A percentile compares a stretch with the other conserved stretches of the same genome.
phyloP scores from a whole-genome alignment of 2,113 vertebrate genomes.

The Gasterosteus aculeatus region DNA sequence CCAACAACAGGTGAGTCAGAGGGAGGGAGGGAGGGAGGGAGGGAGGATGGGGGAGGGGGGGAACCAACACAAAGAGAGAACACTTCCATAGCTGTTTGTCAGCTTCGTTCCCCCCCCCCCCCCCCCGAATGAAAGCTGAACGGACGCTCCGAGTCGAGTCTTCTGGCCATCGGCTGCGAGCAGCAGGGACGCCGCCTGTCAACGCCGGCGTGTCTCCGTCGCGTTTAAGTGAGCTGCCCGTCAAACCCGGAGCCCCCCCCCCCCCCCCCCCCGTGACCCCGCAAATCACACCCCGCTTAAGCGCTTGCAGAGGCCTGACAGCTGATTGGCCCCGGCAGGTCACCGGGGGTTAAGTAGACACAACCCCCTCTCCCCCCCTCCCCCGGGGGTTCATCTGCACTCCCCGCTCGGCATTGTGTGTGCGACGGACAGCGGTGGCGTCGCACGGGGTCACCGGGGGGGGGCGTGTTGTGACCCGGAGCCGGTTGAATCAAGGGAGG shows the following conservation, averaged over 20 bases:
- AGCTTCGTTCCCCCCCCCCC: conserved; percentile 32
- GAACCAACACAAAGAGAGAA: conserved; percentile 37
- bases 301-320: conserved; percentile 69
- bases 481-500: conserved; percentile 56
- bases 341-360: conserved; percentile 83
- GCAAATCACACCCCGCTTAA: conserved; percentile 69
- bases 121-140: conserved; percentile 48
- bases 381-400: conserved; percentile 78
- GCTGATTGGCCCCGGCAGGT: conserved; percentile 77
- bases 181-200: conserved; percentile 73
- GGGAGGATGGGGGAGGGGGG: too few relatives aligned
- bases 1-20: conserved; percentile 77
- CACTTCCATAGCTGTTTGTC: conserved; percentile 57
- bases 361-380: conserved; percentile 72
- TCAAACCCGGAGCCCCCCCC: conserved; percentile 63
- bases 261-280: conserved; percentile 51
- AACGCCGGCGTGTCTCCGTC: conserved; percentile 53
- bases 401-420: conserved; percentile 79
- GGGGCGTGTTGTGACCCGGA: conserved; percentile 30
- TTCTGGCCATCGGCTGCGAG: conserved; percentile 39
- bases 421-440: conserved; percentile 67
- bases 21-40: too few relatives aligned
- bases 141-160: conserved; percentile 35
- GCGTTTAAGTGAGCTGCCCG: conserved; percentile 71
- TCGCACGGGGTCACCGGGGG: conserved; percentile 64